phyloP scores from a whole-genome alignment of 2,888 invertebrate species.

The Hipparchia semele region DNA sequence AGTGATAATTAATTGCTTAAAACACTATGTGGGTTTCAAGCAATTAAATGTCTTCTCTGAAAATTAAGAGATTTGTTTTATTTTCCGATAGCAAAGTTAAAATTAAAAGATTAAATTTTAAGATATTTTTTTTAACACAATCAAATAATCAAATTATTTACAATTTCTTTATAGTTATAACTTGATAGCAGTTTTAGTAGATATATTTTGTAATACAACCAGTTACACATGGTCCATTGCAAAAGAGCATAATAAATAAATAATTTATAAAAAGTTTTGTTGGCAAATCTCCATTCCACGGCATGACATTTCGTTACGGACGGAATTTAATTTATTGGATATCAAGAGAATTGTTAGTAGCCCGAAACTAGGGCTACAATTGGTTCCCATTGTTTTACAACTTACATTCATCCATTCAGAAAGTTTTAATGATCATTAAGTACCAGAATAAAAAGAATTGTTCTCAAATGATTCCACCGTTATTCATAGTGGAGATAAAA shows the following conservation, averaged over 20 bases:
- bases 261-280: constrained; percentile 43
- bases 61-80: too few species aligned
- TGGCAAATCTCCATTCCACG: constrained; percentile 45
- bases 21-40: too few species aligned
- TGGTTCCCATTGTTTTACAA: constrained; percentile 41
- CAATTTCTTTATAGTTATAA: too few species aligned
- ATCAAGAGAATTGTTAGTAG: constrained; percentile 42
- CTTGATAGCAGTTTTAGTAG: not conserved
- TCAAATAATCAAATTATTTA: too few species aligned
- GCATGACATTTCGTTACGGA: constrained; percentile 40
- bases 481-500: constrained; percentile 38
- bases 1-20: too few species aligned
- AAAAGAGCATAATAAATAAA: constrained; percentile 7
- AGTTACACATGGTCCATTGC: not conserved
- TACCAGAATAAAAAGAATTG: constrained; percentile 34
- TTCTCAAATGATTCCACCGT: constrained; percentile 36
- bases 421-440: constrained; percentile 42
- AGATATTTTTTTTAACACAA: too few species aligned
- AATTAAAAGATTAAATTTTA: too few species aligned
- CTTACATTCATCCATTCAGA: constrained; percentile 39
- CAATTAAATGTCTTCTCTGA: too few species aligned
- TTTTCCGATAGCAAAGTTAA: too few species aligned
- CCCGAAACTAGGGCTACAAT: constrained; percentile 39
- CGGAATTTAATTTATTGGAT: constrained; percentile 47
- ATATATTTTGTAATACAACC: too few species aligned